Percentiles rank a stretch among this genome's conserved stretches.
phyloP scores from a whole-genome alignment of 1,140 invertebrate species.

The Oryzaephilus surinamensis region DNA sequence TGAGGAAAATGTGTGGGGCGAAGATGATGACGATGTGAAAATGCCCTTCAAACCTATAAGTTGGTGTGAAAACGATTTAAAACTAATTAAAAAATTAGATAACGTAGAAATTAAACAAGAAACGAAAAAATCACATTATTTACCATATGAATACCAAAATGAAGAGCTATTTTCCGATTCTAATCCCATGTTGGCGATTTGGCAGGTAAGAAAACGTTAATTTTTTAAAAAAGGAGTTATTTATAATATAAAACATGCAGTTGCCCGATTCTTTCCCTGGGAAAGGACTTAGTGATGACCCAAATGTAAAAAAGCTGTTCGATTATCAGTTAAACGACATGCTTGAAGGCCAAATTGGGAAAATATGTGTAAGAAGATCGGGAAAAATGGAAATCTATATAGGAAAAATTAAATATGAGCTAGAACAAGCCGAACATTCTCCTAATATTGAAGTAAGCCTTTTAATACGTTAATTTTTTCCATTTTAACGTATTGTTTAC shows the following conservation, averaged over 20 bases:
- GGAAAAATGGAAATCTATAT: conserved; percentile 23
- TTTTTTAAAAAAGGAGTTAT: too few species aligned
- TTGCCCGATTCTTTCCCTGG: conserved; percentile 25
- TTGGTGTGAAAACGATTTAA: neutral
- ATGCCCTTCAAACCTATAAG: conserved; percentile 12
- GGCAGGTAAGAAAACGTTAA: neutral
- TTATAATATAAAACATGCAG: too few species aligned
- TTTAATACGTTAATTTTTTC: too few species aligned
- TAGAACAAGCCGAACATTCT: conserved; percentile 15
- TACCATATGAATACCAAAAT: too few species aligned
- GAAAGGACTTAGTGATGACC: conserved; percentile 25
- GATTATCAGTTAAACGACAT: conserved; percentile 22
- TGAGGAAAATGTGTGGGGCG: conserved; percentile 1
- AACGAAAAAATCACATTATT: conserved; percentile 7
- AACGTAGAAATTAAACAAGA: conserved; percentile 16
- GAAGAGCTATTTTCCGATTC: neutral
- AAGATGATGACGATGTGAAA: conserved; percentile 19
- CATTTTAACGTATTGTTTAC: too few species aligned
- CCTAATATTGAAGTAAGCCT: too few species aligned
- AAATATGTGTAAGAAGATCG: conserved; percentile 20
- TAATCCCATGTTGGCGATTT: neutral
- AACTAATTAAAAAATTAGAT: conserved; percentile 4
- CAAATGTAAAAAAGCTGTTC: conserved; percentile 19
- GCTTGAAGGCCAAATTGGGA: conserved; percentile 27
- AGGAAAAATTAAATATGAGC: conserved; percentile 19